Evolutionary conservation across 2,113 vertebrate genomes (phyloP).

Genomic region (human (Homo sapiens)): DNA sequence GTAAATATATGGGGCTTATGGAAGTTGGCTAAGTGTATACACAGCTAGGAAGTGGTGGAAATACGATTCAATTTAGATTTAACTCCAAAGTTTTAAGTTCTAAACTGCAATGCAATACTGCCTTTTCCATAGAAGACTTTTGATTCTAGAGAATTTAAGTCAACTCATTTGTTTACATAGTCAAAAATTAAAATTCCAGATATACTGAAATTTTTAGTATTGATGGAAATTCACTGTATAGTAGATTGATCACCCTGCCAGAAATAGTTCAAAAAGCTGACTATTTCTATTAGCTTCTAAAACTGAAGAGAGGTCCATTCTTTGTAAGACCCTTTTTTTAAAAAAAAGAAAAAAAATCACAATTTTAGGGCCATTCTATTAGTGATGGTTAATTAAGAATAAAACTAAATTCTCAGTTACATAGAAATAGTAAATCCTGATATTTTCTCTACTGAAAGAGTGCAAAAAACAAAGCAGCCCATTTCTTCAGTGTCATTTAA

Average conservation of each 20-base stretch:
- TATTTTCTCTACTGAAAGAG: not conserved
- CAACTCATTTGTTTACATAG: not conserved
- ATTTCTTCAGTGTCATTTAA: not conserved
- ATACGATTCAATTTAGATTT: not conserved
- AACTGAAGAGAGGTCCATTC: not conserved
- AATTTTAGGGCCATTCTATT: not conserved
- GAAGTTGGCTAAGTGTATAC: not conserved
- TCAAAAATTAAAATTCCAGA: conserved; percentile 18
- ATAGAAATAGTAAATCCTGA: not conserved
- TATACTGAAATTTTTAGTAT: not conserved
- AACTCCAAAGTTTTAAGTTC: not conserved
- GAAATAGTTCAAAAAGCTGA: not conserved
- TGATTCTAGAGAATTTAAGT: not conserved
- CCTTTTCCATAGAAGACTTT: not conserved
- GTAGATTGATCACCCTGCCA: not conserved
- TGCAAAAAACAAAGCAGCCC: not conserved
- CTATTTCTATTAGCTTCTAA: not conserved
- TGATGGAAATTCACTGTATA: not conserved
- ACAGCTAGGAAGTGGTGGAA: not conserved
- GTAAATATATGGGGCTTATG: not conserved
- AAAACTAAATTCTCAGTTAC: not conserved
- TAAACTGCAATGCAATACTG: not conserved
- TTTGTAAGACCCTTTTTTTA: not conserved
- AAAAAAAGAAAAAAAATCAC: not conserved
- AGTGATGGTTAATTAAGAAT: not conserved